Conservation (phyloP, 2,113 vertebrate genomes). For the Onychostruthus taczanowskii region DNA sequence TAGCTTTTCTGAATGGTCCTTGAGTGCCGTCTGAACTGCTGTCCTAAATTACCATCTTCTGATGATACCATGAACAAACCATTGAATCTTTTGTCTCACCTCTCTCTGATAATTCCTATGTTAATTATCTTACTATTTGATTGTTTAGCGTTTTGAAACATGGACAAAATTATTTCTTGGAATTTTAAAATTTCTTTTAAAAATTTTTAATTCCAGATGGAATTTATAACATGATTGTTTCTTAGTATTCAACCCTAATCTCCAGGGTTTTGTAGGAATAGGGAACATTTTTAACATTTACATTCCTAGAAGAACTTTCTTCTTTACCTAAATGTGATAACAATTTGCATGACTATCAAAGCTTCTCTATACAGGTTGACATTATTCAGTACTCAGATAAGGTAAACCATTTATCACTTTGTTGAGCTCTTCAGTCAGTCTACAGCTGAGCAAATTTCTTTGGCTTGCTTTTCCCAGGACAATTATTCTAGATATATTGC, state of each 20-base stretch:
- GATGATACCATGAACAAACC: not conserved
- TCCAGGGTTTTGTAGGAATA: not conserved
- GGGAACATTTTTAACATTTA: not conserved
- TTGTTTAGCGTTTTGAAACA: not conserved
- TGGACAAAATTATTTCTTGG: not conserved
- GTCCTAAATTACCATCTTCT: not conserved
- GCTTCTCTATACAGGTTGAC: not conserved
- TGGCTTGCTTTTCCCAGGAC: conserved; percentile 35
- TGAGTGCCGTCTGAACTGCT: not conserved
- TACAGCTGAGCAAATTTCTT: conserved; percentile 30
- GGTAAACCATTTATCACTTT: not conserved
- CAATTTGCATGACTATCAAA: not conserved
- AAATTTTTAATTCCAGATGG: not conserved
- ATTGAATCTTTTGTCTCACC: not conserved
- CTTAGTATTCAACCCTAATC: not conserved
- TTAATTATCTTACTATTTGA: not conserved
- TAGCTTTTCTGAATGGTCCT: not conserved
- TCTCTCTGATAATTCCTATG: not conserved
- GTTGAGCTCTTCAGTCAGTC: not conserved
- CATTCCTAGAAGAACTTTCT: not conserved
- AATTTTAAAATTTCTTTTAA: not conserved
- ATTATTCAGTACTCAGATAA: conserved; percentile 9
- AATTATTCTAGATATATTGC: conserved; percentile 40
- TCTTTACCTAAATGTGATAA: not conserved
- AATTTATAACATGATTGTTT: not conserved